Evolutionary conservation across 2,888 invertebrate species (phyloP), one percentile per base, ranked within the genome.

Genomic region (Mycalesis mineus): DNA sequence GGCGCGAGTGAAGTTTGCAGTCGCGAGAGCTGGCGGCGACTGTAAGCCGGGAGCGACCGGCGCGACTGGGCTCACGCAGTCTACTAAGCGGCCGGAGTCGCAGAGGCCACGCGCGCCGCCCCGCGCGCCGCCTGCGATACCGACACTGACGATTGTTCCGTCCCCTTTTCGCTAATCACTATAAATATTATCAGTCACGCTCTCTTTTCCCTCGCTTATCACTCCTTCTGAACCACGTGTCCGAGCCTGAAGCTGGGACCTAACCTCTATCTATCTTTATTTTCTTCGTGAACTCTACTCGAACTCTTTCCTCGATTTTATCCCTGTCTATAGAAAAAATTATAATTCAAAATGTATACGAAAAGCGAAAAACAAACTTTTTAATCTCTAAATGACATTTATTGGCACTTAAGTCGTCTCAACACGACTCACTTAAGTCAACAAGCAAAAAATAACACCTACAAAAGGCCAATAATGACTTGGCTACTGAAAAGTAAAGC

Each of bases 1-100:
- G 70, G 71, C 77, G 80, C 84, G 88, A 82, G 84, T 82, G 88
- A 87, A 87, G 88, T 87, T 87, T 87, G 77, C 69, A 66, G 72
- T 77, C 81, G 80, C 79, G 80, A 75, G 79, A 72, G 84, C 73
- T 74, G 80, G 81, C 78, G 81, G 79, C 82, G 79, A 77, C 72
- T 76, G 67, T 73, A 66, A 70, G 78, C 77, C 77, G 78, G 74
- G 71, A 74, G 78, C 88, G 86, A 84, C 86, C 91, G 89, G 86
- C 91, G 91, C 86, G 84, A 91, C 91, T 91, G 92, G 91, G 91
- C 91, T 91, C 92, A 91, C 91, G 92, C 92, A 91, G 87, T 91
- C 91, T 92, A 91, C 92, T 92, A 91, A 90, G 70, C 86, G 84
- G 88, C 85, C 88, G 84, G 70, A 72, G 58, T 11, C 57, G 36